These are phyloP conservation scores for Calephelis virginiensis DNA, from an alignment of 1,140 invertebrate genomes.

Conservation along the genomic window DNA sequence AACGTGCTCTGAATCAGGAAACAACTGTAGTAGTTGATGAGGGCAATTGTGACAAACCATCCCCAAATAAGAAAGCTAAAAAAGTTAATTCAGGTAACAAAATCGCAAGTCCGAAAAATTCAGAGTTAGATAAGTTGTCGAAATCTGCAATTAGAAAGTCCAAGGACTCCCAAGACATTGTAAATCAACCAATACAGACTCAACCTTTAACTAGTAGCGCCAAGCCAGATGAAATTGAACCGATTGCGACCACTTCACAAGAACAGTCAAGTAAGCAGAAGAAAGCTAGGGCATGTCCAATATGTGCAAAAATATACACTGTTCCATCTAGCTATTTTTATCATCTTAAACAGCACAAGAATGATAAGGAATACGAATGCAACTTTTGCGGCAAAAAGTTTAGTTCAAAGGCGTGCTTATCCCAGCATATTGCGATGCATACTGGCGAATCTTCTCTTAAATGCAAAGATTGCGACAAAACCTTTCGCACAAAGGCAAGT, in stretches of 20 bases:
- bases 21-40: background rate
- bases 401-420: slow-evolving; percentile 65
- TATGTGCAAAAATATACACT: slow-evolving; percentile 85
- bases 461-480: slow-evolving; percentile 77
- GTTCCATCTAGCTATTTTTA: slow-evolving; percentile 80
- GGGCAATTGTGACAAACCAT: too few species aligned
- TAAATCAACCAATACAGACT: background rate
- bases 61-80: background rate
- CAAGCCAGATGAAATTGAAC: background rate
- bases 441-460: slow-evolving; percentile 71
- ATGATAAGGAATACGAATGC: slow-evolving; percentile 78
- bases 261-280: slow-evolving; percentile 60
- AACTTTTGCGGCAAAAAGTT: slow-evolving; percentile 77
- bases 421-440: slow-evolving; percentile 67
- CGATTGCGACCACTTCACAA: background rate
- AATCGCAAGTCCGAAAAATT: background rate
- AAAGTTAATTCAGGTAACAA: background rate
- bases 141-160: slow-evolving; percentile 1
- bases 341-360: slow-evolving; percentile 81
- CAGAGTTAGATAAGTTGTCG: background rate
- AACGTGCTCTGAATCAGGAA: background rate
- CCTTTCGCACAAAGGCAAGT: slow-evolving; percentile 76
- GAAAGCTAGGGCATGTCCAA: slow-evolving; percentile 80
- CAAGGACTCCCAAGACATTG: slow-evolving; percentile 45
- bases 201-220: background rate